Evolutionary conservation across 2,113 vertebrate genomes (phyloP), one percentile per base, ranked within the genome.

Genomic region (Brachyhypopomus gauderio): DNA sequence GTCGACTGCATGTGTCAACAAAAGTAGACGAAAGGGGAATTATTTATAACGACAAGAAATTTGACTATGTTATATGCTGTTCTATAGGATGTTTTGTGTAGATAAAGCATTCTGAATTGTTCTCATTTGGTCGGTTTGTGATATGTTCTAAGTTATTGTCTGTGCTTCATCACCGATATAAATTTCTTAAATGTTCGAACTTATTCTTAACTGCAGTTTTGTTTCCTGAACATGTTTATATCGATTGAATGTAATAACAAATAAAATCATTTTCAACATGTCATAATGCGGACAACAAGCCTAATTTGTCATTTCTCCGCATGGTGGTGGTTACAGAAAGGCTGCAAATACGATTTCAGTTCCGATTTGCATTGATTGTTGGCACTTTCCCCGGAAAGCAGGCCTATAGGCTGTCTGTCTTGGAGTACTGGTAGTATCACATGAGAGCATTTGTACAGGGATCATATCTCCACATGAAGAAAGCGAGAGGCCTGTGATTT

Each of bases 21-120:
- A 92, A 90, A 89, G 88, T 90, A 92, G 34, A 52, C 25, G 19
- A 34, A 17, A 22, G 36, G 52, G 48, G 64, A 19, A 48, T 78
- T 69, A 63, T 66, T 66, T 66, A 52, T 76, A 48, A n/a, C 0
- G 64, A 30, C 22, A 77, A 66, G 9, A 48, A 92, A 86, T 89
- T 80, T 85, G 87, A 90, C 88, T 85, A 87, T 94, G 93, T 94
- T 93, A 93, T 95, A 95, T 93, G 91, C 93, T 94, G 95, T 97
- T 95, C 95, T 94, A 95, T 97, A 96, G 94, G 95, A 96, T 97
- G 96, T 98, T 97, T 96, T 96, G 96, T 97, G 96, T 98, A 96
- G 96, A 95, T 94, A 95, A 98, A 95, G 93, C 95, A 95, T 96
- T 97, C 96, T 92, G 94, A 95, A 94, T 94, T 94, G 95, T 96